Conservation (phyloP, 2,888 invertebrate species). For the Rhagium mordax region DNA sequence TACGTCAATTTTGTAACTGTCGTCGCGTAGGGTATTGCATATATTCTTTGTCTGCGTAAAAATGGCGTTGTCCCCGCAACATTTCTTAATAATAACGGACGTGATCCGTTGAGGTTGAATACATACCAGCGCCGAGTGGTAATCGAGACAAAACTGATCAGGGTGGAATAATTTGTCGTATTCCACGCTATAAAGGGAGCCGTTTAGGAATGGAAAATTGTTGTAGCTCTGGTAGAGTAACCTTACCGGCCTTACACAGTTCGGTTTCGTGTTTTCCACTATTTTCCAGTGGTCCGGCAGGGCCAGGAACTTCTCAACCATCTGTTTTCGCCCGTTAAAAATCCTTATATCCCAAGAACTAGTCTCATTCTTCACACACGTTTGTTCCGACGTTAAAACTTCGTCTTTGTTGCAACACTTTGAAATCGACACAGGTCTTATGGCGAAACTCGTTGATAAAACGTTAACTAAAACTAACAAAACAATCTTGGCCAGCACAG, state of each 20-base stretch:
- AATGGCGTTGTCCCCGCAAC: constrained; percentile 79
- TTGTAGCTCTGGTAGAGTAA: constrained; percentile 58
- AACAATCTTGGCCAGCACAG: constrained; percentile 16
- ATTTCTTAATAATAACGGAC: constrained; percentile 74
- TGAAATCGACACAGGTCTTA: constrained; percentile 56
- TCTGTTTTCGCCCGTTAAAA: constrained; percentile 42
- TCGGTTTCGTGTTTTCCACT: constrained; percentile 66
- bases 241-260: constrained; percentile 59
- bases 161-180: constrained; percentile 71
- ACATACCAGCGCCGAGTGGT: constrained; percentile 78
- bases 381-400: constrained; percentile 52
- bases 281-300: constrained; percentile 70
- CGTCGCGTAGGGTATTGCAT: constrained; percentile 67
- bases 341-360: constrained; percentile 57
- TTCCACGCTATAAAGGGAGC: constrained; percentile 75
- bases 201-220: constrained; percentile 74
- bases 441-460: constrained; percentile 22
- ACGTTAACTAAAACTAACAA: constrained; percentile 21
- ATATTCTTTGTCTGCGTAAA: constrained; percentile 74
- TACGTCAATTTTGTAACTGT: constrained; percentile 61
- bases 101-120: constrained; percentile 57
- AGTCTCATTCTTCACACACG: constrained; percentile 48
- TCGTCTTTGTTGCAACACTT: constrained; percentile 61
- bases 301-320: constrained; percentile 37
- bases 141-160: constrained; percentile 80